Evolutionary conservation across 2,888 invertebrate species (phyloP).

Genomic region (Gerosis bhagava): DNA sequence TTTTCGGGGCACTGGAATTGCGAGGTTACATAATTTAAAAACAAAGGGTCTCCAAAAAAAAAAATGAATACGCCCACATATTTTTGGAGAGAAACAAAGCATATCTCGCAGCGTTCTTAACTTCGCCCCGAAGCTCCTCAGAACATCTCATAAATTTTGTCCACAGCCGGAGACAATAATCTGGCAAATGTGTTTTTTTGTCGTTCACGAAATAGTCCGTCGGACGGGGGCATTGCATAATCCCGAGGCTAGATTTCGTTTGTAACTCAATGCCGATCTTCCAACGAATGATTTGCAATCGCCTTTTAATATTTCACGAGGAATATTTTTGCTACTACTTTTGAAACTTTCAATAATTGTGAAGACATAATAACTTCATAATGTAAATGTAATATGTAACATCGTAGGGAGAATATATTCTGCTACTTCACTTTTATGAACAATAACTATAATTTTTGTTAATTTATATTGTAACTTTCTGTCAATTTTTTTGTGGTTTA

Average conservation of each 20-base stretch:
- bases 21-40: conserved; percentile 71
- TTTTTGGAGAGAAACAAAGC: conserved; percentile 21
- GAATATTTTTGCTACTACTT: conserved; percentile 9
- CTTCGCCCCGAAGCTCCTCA: conserved; percentile 50
- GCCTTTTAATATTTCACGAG: conserved; percentile 12
- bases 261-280: conserved; percentile 14
- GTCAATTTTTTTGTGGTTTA: too few relatives aligned
- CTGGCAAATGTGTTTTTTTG: conserved; percentile 47
- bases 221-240: conserved; percentile 33
- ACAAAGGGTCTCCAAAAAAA: conserved; percentile 71
- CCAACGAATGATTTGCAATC: conserved; percentile 14
- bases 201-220: conserved; percentile 32
- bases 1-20: conserved; percentile 53
- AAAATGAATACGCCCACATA: conserved; percentile 49
- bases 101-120: conserved; percentile 17
- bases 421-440: too few relatives aligned
- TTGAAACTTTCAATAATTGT: too few relatives aligned
- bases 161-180: conserved; percentile 67
- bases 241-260: conserved; percentile 17
- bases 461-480: too few relatives aligned
- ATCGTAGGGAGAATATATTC: too few relatives aligned
- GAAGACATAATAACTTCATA: too few relatives aligned
- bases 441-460: too few relatives aligned
- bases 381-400: too few relatives aligned
- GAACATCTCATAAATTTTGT: conserved; percentile 74